phyloP scores from a whole-genome alignment of 2,888 invertebrate genomes.

The Drosophila fungiperda region DNA sequence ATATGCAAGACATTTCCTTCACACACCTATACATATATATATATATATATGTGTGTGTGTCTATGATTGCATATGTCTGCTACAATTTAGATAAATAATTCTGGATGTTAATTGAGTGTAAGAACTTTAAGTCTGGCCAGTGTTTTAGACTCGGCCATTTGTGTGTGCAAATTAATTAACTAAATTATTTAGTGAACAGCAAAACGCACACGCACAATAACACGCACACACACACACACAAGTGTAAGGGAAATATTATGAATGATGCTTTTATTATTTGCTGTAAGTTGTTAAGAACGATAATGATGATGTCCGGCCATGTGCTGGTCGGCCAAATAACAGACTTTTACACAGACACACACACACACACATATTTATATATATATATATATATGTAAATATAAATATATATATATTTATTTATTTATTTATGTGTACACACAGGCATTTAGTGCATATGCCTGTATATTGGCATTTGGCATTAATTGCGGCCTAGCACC shows the following conservation, averaged over 20 bases:
- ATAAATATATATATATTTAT: background rate
- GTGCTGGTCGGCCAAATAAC: slow-evolving; percentile 41
- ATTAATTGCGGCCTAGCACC: slow-evolving; percentile 78
- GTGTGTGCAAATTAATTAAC: slow-evolving; percentile 76
- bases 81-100: slow-evolving; percentile 79
- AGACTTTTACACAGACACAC: slow-evolving; percentile 8
- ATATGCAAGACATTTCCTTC: slow-evolving; percentile 48
- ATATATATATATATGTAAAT: slow-evolving; percentile 8
- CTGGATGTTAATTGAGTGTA: slow-evolving; percentile 79
- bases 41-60: no score
- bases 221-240: slow-evolving; percentile 15
- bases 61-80: slow-evolving; percentile 19
- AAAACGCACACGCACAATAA: slow-evolving; percentile 21
- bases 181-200: slow-evolving; percentile 73
- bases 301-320: slow-evolving; percentile 79
- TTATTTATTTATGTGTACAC: background rate
- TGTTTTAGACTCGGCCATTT: slow-evolving; percentile 55
- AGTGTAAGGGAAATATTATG: slow-evolving; percentile 58
- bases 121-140: slow-evolving; percentile 65
- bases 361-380: slow-evolving; percentile 13
- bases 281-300: slow-evolving; percentile 72
- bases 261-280: slow-evolving; percentile 77
- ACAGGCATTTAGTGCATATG: slow-evolving; percentile 18
- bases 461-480: slow-evolving; percentile 62
- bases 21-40: no score